Percentiles rank a stretch among this genome's conserved stretches.
Evolutionary conservation across 2,888 invertebrate genomes (phyloP).

Genomic region (Scelioninae gen. 1): DNA sequence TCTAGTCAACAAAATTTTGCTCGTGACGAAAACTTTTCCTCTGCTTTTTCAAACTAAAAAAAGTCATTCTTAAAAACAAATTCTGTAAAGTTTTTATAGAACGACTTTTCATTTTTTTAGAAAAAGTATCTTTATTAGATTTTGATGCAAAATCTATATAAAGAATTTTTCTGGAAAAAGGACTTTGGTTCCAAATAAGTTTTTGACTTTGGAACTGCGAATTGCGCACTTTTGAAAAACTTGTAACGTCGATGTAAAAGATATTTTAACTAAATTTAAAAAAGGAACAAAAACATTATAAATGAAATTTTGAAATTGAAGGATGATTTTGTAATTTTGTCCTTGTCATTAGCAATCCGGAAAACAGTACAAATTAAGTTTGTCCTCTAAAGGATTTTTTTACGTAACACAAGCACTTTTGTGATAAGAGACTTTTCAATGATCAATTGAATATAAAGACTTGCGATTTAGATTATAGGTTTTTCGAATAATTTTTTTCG

Average conservation of each 20-base stretch:
- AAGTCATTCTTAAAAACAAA: no score
- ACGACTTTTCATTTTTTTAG: neutral
- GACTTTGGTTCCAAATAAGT: neutral
- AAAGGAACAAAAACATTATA: conserved; percentile 14
- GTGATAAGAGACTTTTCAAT: conserved; percentile 23
- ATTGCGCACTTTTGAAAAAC: neutral
- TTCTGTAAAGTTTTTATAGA: neutral
- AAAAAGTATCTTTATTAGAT: neutral
- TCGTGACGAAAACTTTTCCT: no score
- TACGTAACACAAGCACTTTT: conserved; percentile 16
- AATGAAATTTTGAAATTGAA: conserved; percentile 22
- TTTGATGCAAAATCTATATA: no score
- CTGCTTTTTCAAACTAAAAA: no score
- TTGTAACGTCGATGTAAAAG: conserved; percentile 2
- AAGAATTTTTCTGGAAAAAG: no score
- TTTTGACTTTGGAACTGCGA: conserved; percentile 1
- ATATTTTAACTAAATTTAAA: neutral
- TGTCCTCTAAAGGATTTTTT: conserved; percentile 1
- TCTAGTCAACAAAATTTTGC: neutral
- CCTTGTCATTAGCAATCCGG: conserved; percentile 11
- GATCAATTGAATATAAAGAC: conserved; percentile 28
- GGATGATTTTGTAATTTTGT: conserved; percentile 20
- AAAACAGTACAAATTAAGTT: conserved; percentile 14
- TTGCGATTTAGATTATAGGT: neutral
- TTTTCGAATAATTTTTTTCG: neutral